phyloP scores from a whole-genome alignment of 2,113 vertebrate genomes.

The Xenotilapia flavipinnis region DNA sequence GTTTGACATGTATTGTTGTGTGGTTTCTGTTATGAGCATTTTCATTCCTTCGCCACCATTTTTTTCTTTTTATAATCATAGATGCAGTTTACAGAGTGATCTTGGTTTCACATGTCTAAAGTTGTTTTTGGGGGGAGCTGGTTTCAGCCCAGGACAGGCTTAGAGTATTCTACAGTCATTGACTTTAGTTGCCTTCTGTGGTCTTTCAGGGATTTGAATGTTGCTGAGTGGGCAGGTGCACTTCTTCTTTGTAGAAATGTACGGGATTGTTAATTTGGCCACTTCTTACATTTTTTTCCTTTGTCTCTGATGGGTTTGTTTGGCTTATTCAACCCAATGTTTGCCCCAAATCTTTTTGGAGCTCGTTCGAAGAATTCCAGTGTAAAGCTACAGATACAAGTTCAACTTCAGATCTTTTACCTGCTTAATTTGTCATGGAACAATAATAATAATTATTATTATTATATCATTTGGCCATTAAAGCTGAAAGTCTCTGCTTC shows the following conservation, averaged over 20 bases:
- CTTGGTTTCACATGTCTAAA: not conserved
- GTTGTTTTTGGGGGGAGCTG: not conserved
- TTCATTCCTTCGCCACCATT: not conserved
- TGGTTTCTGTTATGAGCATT: not conserved
- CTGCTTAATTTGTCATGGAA: not conserved
- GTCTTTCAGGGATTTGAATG: not conserved
- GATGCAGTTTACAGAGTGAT: not conserved
- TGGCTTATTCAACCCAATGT: not conserved
- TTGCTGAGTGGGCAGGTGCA: not conserved
- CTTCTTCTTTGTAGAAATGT: not conserved
- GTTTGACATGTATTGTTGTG: not conserved
- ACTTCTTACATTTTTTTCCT: not conserved
- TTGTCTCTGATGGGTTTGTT: not conserved
- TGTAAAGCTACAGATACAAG: not conserved
- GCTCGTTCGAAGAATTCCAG: not conserved
- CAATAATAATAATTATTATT: not conserved
- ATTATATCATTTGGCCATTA: not conserved
- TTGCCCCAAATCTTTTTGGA: not conserved
- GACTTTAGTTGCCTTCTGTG: not conserved
- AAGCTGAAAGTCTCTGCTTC: not conserved
- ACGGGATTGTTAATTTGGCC: not conserved
- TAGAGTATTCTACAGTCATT: not conserved
- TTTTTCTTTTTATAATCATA: not conserved
- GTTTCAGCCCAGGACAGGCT: not conserved
- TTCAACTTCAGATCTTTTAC: not conserved